Conservation (phyloP, 1,140 invertebrate genomes). For the Ericerus pela region DNA sequence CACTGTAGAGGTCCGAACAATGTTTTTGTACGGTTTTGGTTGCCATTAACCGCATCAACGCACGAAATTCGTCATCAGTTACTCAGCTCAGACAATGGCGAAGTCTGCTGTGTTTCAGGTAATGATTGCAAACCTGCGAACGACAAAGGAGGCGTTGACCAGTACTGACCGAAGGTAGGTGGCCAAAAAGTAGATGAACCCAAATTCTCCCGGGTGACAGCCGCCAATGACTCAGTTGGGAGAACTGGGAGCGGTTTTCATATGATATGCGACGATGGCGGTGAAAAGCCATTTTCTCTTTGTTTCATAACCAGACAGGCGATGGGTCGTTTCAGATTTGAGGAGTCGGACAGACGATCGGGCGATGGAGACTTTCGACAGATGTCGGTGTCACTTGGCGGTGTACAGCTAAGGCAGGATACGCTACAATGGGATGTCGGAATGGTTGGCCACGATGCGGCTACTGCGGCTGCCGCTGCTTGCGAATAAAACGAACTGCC, state of each 20-base stretch:
- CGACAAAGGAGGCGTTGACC: not conserved
- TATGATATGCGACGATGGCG: constrained; percentile 48
- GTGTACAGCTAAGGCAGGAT: constrained; percentile 32
- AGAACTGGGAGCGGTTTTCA: constrained; percentile 70
- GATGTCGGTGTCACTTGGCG: constrained; percentile 23
- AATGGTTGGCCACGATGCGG: constrained; percentile 22
- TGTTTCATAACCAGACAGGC: constrained; percentile 22
- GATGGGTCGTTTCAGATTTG: constrained; percentile 25
- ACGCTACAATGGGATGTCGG: constrained; percentile 27
- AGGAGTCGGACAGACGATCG: not conserved
- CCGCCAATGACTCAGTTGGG: constrained; percentile 28
- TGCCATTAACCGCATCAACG: no score
- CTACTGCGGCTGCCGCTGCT: constrained; percentile 21
- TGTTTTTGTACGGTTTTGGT: no score
- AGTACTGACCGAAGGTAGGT: not conserved
- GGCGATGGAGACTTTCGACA: constrained; percentile 15
- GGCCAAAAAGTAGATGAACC: not conserved
- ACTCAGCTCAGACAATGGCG: constrained; percentile 1
- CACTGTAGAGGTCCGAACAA: no score
- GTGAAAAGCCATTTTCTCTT: constrained; percentile 24
- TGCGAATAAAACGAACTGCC: constrained; percentile 36
- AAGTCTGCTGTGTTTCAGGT: not conserved
- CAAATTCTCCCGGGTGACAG: constrained; percentile 2
- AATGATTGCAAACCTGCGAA: constrained; percentile 3
- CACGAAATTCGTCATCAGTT: no score